Evolutionary conservation across 2,888 invertebrate species (phyloP).

Genomic region (Diaphora mendica): DNA sequence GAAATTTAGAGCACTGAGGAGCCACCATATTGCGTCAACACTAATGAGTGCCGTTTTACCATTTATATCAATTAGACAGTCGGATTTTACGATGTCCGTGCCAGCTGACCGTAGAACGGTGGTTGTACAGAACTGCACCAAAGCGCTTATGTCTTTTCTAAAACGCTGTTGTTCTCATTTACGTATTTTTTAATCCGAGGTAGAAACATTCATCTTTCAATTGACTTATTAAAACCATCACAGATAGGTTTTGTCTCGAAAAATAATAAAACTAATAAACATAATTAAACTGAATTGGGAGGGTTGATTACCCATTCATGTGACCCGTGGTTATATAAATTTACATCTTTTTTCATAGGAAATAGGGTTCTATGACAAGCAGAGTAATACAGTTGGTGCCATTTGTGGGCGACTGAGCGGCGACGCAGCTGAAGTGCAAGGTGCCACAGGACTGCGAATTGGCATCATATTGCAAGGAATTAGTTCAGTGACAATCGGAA

Average conservation of each 20-base stretch:
- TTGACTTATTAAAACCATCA: neutral
- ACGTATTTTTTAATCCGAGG: no score
- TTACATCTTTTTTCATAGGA: slow-evolving; percentile 68
- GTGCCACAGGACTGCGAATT: slow-evolving; percentile 87
- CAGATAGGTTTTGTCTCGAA: neutral
- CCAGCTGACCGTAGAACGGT: no score
- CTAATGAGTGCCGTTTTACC: no score
- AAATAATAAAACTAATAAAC: no score
- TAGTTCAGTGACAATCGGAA: slow-evolving; percentile 86
- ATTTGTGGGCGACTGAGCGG: slow-evolving; percentile 88
- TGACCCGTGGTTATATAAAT: neutral
- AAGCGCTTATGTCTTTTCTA: neutral
- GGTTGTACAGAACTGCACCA: no score
- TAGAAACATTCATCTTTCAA: no score
- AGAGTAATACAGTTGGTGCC: slow-evolving; percentile 87
- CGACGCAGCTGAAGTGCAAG: slow-evolving; percentile 88
- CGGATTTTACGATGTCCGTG: no score
- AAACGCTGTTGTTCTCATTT: no score
- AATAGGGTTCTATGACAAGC: slow-evolving; percentile 88
- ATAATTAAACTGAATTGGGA: no score
- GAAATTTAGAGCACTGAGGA: no score
- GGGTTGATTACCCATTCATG: neutral
- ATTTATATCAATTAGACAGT: no score
- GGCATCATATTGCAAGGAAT: slow-evolving; percentile 87
- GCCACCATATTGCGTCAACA: no score